Base-by-base conservation (phyloP, 2,113 vertebrate species). In the Trichomycterus rosablanca region DNA sequence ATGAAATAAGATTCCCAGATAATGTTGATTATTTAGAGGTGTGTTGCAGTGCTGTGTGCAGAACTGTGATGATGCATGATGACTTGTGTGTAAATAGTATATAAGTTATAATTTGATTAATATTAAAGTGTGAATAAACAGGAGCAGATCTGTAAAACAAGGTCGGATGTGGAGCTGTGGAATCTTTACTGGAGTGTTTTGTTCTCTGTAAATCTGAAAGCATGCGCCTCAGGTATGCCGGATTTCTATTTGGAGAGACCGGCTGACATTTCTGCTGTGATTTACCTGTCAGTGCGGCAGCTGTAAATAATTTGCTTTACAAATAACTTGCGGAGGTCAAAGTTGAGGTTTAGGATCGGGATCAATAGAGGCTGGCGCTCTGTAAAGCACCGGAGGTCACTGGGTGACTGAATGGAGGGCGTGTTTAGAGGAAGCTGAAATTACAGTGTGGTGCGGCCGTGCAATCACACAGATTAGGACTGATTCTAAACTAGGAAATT, bases 201-300 rank as follows among this genome's bases (percentile, higher is more conserved):
- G 67, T 68, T 67, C 58, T 78, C 66, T 74, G 75, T 64, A 67
- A 70, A 69, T 71, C 68, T 74, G 68, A 63, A 28, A 70, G 66
- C 42, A 80, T 82, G 75, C 74, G 72, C 69, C 72, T 74, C 61
- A 74, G 75, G 75, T 82, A 77, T 70, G 81, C 71, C 70, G 52
- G 68, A 22, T 23, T 39, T 77, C 78, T 86, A 86, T 85, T 88
- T 78, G 73, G 43, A 81, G 81, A 49, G 26, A 24, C 53, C 72
- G 59, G 78, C 73, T 81, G 78, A 82, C 80, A 79, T 12, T 80
- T 82, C 78, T 75, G 72, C 71, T 72, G 26, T 81, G 81, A 86
- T 83, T 80, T 81, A 83, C 81, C 71, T 71, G 66, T 55, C 69
- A 66, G 58, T 66, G 73, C 74, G 70, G 66, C 63, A 62, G 70